These are phyloP conservation scores for Philhelius pedissequus DNA, from an alignment of 2,888 invertebrate genomes.

Conservation along the genomic window DNA sequence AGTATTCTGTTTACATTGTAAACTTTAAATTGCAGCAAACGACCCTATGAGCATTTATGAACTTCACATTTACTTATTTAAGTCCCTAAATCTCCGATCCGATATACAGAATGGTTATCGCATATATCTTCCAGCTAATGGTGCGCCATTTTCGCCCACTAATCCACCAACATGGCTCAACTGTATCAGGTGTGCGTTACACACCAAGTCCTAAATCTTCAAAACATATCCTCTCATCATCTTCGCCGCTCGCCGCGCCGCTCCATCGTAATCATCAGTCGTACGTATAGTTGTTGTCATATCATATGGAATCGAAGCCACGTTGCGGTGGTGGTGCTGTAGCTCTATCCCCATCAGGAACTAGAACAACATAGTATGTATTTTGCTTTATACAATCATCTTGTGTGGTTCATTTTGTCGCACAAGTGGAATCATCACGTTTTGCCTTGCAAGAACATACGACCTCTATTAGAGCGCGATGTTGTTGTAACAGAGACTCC, in stretches of 20 bases:
- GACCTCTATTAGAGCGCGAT: slow-evolving; percentile 32
- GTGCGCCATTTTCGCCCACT: slow-evolving; percentile 61
- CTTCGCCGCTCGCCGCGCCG: too few relatives aligned
- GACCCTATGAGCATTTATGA: background rate
- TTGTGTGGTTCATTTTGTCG: slow-evolving; percentile 66
- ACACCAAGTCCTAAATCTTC: slow-evolving; percentile 39
- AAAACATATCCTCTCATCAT: slow-evolving; percentile 3
- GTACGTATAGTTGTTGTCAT: background rate
- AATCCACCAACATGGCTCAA: slow-evolving; percentile 32
- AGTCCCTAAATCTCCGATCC: slow-evolving; percentile 15
- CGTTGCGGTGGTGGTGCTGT: background rate
- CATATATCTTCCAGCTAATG: slow-evolving; percentile 61
- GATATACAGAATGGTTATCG: slow-evolving; percentile 1
- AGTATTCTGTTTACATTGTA: background rate
- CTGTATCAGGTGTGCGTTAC: slow-evolving; percentile 56
- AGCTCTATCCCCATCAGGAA: slow-evolving; percentile 34
- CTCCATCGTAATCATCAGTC: too few relatives aligned
- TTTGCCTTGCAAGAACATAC: slow-evolving; percentile 48
- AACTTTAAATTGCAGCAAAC: background rate
- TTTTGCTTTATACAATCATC: slow-evolving; percentile 5
- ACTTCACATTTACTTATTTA: background rate
- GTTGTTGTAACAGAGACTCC: slow-evolving; percentile 3
- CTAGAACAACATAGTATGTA: slow-evolving; percentile 28
- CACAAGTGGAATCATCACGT: slow-evolving; percentile 69
- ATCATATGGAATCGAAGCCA: background rate